A percentile compares a stretch with the other conserved stretches of the same genome.
These are phyloP conservation scores for Steatocranus sp. DNA, from an alignment of 2,797 vertebrate genomes.

Conservation along the genomic window DNA sequence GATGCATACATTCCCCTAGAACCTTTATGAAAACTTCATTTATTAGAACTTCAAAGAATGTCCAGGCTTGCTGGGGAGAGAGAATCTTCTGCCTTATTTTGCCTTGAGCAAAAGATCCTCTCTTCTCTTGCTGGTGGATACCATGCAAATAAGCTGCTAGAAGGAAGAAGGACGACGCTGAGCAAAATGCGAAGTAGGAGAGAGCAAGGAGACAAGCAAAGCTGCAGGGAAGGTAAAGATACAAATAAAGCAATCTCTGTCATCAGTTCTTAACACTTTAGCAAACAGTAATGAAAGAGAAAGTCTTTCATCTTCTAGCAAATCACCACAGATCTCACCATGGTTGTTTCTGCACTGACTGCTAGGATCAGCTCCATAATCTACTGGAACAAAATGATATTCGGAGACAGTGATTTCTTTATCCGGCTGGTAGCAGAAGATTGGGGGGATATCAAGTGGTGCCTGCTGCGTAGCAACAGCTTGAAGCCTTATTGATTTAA, in stretches of 20 bases:
- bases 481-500: constrained; percentile 44
- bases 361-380: not conserved
- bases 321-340: not conserved
- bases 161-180: not conserved
- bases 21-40: constrained; percentile 43
- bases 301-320: constrained; percentile 16
- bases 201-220: constrained; percentile 8
- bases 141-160: constrained; percentile 49
- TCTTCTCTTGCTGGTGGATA: constrained; percentile 17
- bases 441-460: not conserved
- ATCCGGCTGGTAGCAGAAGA: not conserved
- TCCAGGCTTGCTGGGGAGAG: not conserved
- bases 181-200: not conserved
- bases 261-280: constrained; percentile 21
- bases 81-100: constrained; percentile 26
- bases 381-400: not conserved
- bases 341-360: not conserved
- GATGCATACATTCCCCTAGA: constrained; percentile 31
- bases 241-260: constrained; percentile 21
- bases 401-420: constrained; percentile 20
- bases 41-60: constrained; percentile 58
- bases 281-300: constrained; percentile 7
- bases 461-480: constrained; percentile 18
- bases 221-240: constrained; percentile 28
- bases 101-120: constrained; percentile 26